Conservation (phyloP, 2,797 vertebrate genomes). For the Pseudomugil gertrudae region DNA sequence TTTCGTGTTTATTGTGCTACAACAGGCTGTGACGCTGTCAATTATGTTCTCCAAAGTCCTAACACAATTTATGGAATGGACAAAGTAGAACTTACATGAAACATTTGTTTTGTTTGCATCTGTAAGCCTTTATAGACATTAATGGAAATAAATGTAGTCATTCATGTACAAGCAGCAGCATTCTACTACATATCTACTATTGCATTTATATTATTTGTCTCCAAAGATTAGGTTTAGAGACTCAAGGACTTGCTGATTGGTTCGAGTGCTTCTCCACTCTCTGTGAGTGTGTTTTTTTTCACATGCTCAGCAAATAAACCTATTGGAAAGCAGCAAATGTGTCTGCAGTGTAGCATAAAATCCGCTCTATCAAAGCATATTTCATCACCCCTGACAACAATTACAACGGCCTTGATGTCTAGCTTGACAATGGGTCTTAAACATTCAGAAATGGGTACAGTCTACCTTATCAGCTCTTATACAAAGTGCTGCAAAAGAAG, state of each 20-base stretch:
- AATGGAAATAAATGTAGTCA: constrained; percentile 9
- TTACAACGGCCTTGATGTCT: constrained; percentile 54
- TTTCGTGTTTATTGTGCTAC: constrained; percentile 69
- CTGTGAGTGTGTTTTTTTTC: constrained; percentile 39
- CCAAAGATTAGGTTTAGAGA: constrained; percentile 45
- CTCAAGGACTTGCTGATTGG: constrained; percentile 46
- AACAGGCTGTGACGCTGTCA: constrained; percentile 35
- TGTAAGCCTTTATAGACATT: constrained; percentile 10
- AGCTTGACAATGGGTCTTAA: constrained; percentile 39
- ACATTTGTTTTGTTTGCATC: not conserved
- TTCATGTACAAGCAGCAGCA: constrained; percentile 1
- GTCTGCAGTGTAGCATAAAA: constrained; percentile 44
- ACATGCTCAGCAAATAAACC: constrained; percentile 56
- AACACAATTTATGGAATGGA: constrained; percentile 46
- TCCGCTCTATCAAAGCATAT: constrained; percentile 55
- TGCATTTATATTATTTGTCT: constrained; percentile 41
- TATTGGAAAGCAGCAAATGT: constrained; percentile 51
- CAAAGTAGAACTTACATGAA: constrained; percentile 35
- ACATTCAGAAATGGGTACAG: constrained; percentile 13
- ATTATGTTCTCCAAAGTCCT: constrained; percentile 21
- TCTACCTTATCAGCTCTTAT: constrained; percentile 15
- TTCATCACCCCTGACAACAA: constrained; percentile 54
- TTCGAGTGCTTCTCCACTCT: constrained; percentile 54
- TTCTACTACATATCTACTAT: constrained; percentile 44
- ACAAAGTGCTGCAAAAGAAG: constrained; percentile 21